Base-by-base conservation (phyloP, 2,113 vertebrate species). In the Caracal caracal region DNA sequence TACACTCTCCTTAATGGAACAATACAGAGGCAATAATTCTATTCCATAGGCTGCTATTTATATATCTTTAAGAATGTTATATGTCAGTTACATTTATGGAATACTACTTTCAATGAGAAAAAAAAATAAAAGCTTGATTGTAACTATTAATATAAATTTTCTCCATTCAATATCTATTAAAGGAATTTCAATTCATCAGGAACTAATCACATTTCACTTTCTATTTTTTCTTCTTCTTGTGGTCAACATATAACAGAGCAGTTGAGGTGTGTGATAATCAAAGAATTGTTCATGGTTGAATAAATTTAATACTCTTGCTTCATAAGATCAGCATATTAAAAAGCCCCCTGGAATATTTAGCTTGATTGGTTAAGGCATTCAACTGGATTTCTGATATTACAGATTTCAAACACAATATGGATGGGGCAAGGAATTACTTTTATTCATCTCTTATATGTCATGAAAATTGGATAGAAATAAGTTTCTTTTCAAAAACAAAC, bases 171-270 rank as follows among this genome's bases (percentile, higher is more conserved):
- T 2, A 24, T 87, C 2, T 78, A 95, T 98, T 98, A 98, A 98
- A 98, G 96, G 71, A 98, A 98, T 98, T 98, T 98, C 92, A 98
- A 49, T 96, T 98, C 97, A 98, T 98, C 97, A 98, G 94, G 96
- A 98, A 92, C 97, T 98, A 99, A 99, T 99, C 97, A 98, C 97
- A 98, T 98, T 98, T 98, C 95, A 98, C 98, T 99, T 98, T 98
- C 95, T 96, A 90, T 84, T 92, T 97, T 98, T 98, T 89, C 33
- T 89, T 92, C 40, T 88, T 86, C 94, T 97, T 81, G 1, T 97
- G 98, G 98, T 98, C 98, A 99, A 97, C 97, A 98, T 94, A 97
- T 78, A 83, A 92, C 70, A 85, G 97, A 98, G 78, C 26, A 95
- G 97, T 98, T 96, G 98, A 98, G 97, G 97, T 98, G 93, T 97